Percentiles rank a stretch among this genome's conserved stretches.
These are phyloP conservation scores for Drosophila borealis DNA, from an alignment of 2,888 invertebrate genomes.

Conservation along the genomic window DNA sequence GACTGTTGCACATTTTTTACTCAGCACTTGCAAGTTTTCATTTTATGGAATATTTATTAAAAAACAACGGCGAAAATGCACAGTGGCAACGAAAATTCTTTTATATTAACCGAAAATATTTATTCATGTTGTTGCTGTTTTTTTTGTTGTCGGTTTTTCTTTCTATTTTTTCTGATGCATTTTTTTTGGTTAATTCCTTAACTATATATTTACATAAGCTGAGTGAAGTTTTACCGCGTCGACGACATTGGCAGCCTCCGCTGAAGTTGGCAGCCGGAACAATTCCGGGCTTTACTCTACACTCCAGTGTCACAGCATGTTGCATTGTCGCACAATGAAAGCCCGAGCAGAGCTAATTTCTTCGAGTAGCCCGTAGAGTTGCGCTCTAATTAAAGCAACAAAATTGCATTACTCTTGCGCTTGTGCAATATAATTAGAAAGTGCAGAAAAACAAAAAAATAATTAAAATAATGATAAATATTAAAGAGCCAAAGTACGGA, in stretches of 20 bases:
- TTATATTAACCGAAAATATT: conserved; percentile 71
- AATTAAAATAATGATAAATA: conserved; percentile 28
- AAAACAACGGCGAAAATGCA: conserved; percentile 35
- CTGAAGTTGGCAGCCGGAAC: conserved; percentile 11
- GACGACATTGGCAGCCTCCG: conserved; percentile 45
- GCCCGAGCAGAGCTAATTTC: conserved; percentile 54
- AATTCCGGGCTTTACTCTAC: conserved; percentile 57
- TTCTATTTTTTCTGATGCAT: conserved; percentile 37
- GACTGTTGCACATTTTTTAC: conserved; percentile 65
- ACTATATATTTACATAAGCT: conserved; percentile 69
- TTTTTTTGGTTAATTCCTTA: conserved; percentile 74
- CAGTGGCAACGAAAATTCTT: conserved; percentile 38
- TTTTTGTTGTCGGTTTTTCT: background rate
- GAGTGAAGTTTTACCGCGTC: conserved; percentile 53
- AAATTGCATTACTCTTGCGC: conserved; percentile 71
- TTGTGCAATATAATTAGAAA: conserved; percentile 67
- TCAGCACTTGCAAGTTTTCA: conserved; percentile 55
- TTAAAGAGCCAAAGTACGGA: conserved; percentile 9
- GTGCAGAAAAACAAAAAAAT: conserved; percentile 23
- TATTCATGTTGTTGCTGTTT: conserved; percentile 42
- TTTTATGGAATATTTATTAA: conserved; percentile 70
- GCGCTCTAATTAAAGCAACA: conserved; percentile 60
- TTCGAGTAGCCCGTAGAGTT: conserved; percentile 25
- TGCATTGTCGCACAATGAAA: conserved; percentile 52
- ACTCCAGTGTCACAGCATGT: conserved; percentile 42